Evolutionary conservation across 2,888 invertebrate genomes (phyloP).

Genomic region (Lepidocyrtoides sp.): DNA sequence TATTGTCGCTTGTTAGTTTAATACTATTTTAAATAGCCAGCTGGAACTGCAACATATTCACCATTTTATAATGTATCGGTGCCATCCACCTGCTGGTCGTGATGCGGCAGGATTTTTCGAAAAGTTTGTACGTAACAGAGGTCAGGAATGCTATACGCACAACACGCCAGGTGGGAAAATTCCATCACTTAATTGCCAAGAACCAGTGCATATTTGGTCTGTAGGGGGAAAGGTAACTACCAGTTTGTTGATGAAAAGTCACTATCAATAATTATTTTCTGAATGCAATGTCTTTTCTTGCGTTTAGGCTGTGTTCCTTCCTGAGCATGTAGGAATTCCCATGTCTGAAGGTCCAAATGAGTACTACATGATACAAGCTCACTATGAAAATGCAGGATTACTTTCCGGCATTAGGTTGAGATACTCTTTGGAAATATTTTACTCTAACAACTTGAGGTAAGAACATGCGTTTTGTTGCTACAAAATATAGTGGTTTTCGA

Average conservation of each 20-base stretch:
- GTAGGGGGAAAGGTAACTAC: not conserved
- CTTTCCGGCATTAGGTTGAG: no score
- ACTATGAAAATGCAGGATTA: conserved; percentile 9
- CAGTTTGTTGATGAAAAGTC: no score
- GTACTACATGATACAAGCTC: conserved; percentile 30
- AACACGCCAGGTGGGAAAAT: not conserved
- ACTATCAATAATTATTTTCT: no score
- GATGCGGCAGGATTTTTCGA: conserved; percentile 72
- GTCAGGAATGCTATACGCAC: conserved; percentile 65
- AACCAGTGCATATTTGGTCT: not conserved
- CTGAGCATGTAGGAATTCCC: not conserved
- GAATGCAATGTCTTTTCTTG: no score
- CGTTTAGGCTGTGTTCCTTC: not conserved
- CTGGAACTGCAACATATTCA: conserved; percentile 48
- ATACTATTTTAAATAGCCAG: conserved; percentile 47
- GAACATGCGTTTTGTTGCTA: no score
- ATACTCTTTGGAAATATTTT: no score
- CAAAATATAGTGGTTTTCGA: no score
- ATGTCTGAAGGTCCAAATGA: not conserved
- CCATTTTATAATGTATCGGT: conserved; percentile 51
- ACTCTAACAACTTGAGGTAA: no score
- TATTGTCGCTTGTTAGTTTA: conserved; percentile 47
- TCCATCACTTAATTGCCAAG: not conserved
- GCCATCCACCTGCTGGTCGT: conserved; percentile 58
- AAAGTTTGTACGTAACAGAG: conserved; percentile 40